These are phyloP conservation scores for Synanthedon myopaeformis DNA, from an alignment of 2,888 invertebrate genomes.

Conservation along the genomic window DNA sequence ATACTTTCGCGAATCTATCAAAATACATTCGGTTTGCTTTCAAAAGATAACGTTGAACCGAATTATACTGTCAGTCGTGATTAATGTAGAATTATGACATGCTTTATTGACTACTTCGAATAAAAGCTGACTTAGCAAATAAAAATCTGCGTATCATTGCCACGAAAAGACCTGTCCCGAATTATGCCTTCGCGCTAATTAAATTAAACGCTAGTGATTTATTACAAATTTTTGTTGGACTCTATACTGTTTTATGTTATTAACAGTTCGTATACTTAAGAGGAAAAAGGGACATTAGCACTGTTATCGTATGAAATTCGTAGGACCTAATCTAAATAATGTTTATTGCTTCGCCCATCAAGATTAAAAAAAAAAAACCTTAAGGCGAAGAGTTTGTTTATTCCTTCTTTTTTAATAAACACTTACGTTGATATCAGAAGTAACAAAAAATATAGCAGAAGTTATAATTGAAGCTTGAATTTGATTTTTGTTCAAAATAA, in stretches of 20 bases:
- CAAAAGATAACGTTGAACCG: constrained; percentile 45
- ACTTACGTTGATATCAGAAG: no score
- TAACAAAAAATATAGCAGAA: no score
- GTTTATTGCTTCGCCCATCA: no score
- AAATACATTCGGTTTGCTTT: constrained; percentile 56
- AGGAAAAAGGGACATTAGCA: no score
- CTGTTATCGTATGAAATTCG: no score
- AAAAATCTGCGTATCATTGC: constrained; percentile 26
- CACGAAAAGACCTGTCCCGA: constrained; percentile 15
- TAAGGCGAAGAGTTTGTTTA: no score
- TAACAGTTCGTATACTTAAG: background rate
- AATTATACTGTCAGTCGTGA: constrained; percentile 57
- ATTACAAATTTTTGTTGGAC: constrained; percentile 4
- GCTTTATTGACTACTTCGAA: constrained; percentile 43
- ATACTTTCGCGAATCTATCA: constrained; percentile 58
- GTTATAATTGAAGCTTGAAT: no score
- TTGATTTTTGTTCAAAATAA: no score
- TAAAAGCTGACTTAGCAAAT: constrained; percentile 28
- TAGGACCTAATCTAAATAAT: no score
- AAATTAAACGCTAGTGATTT: constrained; percentile 18
- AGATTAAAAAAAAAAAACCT: no score
- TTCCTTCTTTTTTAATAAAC: no score
- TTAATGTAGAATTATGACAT: constrained; percentile 54
- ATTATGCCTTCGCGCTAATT: constrained; percentile 14
- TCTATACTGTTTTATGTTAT: background rate